Evolutionary conservation across 2,797 vertebrate species (phyloP), one percentile per base, ranked within the genome.

Genomic region (Spondyliosoma cantharus): DNA sequence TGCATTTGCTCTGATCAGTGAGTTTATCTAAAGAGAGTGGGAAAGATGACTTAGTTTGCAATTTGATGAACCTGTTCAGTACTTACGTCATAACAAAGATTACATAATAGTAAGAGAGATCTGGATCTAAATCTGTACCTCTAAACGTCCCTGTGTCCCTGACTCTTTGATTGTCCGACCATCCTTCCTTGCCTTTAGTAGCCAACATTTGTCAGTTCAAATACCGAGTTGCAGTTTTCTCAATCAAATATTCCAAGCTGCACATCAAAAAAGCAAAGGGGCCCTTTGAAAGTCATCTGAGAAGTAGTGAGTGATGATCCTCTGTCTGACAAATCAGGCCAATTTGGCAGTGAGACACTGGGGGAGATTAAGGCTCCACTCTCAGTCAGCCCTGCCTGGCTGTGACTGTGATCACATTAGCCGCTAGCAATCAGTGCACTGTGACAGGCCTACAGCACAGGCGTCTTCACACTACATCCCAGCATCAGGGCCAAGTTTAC

Each of bases 371-470:
- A 82, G 83, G 84, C 82, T 90, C 83, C 78, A 50, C 81, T 83
- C 81, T 81, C 83, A 64, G 86, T 89, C 78, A 77, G 73, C 75
- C 59, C 84, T 85, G 86, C 80, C 71, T 78, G 79, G 83, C 87
- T 86, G 86, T 74, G 71, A 66, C 88, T 89, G 76, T 91, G 91
- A 93, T 93, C 93, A 91, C 87, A 92, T 93, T 92, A 92, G 83
- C 86, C 80, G 81, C 84, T 48, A 81, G 86, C 90, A 73, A 72
- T 85, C 84, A 76, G 67, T 46, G 71, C 85, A 81, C 74, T 88
- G 89, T 90, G 86, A 92, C 78, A 9, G 81, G 74, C 66, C 88
- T 63, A 56, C 78, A 80, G 81, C 82, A 82, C 71, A 78, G 64
- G 74, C 86, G 88, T 83, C 72, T 89, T 89, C 83, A 89, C 83